Conservation (phyloP, 2,797 vertebrate species). For the Megaceryle alcyon region DNA sequence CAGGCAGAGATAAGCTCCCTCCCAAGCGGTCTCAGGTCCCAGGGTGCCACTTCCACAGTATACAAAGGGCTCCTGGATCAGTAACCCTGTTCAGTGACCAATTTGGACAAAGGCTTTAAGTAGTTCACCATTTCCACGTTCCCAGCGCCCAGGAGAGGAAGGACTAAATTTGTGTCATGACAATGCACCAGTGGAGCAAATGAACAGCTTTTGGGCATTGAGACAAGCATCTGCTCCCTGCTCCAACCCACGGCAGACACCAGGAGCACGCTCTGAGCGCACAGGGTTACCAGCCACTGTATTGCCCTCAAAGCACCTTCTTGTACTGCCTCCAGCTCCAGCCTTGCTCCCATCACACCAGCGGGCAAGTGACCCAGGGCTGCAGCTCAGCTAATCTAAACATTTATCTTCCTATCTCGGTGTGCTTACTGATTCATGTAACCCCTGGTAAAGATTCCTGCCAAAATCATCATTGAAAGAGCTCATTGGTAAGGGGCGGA, state of each 20-base stretch:
- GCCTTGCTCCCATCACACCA: not conserved
- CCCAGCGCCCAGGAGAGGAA: not conserved
- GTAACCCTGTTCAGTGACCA: not conserved
- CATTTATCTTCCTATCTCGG: conserved; percentile 36
- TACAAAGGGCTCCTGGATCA: not conserved
- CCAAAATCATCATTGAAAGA: not conserved
- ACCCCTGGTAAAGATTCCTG: not conserved
- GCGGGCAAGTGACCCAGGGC: not conserved
- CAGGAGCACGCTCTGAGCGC: not conserved
- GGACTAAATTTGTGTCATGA: not conserved
- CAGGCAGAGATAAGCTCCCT: not conserved
- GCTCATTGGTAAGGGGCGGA: not conserved
- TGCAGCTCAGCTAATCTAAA: conserved; percentile 45
- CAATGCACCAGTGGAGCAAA: not conserved
- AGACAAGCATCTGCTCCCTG: not conserved
- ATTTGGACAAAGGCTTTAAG: not conserved
- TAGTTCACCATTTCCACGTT: not conserved
- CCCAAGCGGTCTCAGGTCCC: not conserved
- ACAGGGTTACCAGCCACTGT: not conserved
- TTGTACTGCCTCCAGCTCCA: not conserved
- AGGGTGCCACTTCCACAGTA: not conserved
- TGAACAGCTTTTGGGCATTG: not conserved
- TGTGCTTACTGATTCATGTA: not conserved
- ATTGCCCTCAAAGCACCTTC: not conserved
- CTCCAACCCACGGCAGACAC: not conserved